These are phyloP conservation scores for Coilia nasus DNA, from an alignment of 2,797 vertebrate species.

Conservation along the genomic window DNA sequence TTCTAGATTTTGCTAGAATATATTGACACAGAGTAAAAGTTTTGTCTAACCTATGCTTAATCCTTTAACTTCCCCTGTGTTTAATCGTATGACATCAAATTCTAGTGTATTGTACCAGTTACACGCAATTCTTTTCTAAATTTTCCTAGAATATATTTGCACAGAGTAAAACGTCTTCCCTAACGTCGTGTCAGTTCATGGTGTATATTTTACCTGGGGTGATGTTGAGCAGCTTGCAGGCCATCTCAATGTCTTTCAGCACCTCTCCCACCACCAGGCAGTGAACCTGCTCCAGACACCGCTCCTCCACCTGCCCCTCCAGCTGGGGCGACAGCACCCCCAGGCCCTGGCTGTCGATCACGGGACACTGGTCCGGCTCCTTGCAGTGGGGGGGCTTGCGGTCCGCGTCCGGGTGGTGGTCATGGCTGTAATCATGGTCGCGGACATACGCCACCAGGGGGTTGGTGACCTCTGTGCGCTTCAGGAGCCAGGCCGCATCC, in stretches of 20 bases:
- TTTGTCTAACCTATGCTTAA: no score
- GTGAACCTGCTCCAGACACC: constrained; percentile 95
- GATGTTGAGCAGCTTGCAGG: constrained; percentile 97
- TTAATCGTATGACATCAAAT: neutral
- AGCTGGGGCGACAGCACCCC: constrained; percentile 81
- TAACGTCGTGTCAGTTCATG: neutral
- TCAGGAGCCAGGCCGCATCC: constrained; percentile 80
- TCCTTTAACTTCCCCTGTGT: neutral
- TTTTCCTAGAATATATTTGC: no score
- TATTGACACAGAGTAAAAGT: no score
- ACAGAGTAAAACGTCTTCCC: no score
- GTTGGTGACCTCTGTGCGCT: constrained; percentile 70
- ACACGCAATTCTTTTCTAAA: no score
- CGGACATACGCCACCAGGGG: constrained; percentile 60
- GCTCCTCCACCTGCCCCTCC: constrained; percentile 87
- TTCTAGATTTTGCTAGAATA: no score
- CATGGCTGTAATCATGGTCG: constrained; percentile 52
- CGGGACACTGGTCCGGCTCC: constrained; percentile 85
- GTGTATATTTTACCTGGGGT: constrained; percentile 79
- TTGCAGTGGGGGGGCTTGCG: constrained; percentile 33
- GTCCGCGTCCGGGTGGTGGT: constrained; percentile 53
- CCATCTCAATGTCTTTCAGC: constrained; percentile 96
- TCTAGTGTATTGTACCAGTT: neutral
- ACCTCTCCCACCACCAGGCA: constrained; percentile 97
- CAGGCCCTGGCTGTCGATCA: constrained; percentile 94